phyloP scores from a whole-genome alignment of 2,888 invertebrate genomes.

The Masnerella sp. region DNA sequence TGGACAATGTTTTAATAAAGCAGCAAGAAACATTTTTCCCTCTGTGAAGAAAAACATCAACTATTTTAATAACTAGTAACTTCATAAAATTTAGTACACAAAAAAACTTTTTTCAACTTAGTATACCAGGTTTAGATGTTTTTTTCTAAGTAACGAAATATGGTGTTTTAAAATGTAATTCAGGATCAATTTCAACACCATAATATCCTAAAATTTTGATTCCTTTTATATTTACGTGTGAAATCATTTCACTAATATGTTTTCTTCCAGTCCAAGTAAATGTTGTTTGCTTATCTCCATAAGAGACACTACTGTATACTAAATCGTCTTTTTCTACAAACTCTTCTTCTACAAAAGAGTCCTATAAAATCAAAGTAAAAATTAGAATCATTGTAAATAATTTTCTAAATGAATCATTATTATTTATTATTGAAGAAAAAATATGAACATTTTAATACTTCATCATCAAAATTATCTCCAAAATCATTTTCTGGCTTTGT shows the following conservation, averaged over 20 bases:
- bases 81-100: no score
- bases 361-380: conserved; percentile 20
- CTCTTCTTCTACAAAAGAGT: not conserved
- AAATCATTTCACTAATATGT: conserved; percentile 14
- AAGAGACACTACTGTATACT: conserved; percentile 19
- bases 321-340: conserved; percentile 18
- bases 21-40: conserved; percentile 54
- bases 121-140: conserved; percentile 46
- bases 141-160: conserved; percentile 57
- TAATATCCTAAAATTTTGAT: conserved; percentile 61
- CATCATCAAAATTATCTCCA: conserved; percentile 11
- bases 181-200: conserved; percentile 34
- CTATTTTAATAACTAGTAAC: no score
- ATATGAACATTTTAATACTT: conserved; percentile 1
- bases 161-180: conserved; percentile 34
- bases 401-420: not conserved
- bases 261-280: conserved; percentile 21
- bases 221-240: not conserved
- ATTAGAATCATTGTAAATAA: not conserved
- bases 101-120: no score
- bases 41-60: conserved; percentile 42
- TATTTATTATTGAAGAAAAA: not conserved
- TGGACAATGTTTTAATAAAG: conserved; percentile 54
- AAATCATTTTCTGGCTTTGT: conserved; percentile 2
- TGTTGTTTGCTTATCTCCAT: conserved; percentile 11